A percentile compares a stretch with the other conserved stretches of the same genome.
Conservation (phyloP, 2,888 invertebrate genomes). For the Fabriciana adippe region DNA sequence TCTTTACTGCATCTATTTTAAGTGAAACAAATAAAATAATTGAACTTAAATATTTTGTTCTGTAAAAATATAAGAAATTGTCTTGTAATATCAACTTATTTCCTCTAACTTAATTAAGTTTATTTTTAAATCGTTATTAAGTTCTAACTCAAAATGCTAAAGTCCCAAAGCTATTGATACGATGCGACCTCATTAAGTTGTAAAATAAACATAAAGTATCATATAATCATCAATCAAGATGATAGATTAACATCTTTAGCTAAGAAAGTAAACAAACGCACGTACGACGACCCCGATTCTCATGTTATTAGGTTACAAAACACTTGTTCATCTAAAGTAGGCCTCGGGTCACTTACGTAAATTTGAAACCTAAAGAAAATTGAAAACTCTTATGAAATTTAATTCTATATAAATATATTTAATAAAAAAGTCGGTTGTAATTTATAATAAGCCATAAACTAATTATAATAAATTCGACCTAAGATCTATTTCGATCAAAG, state of each 20-base stretch:
- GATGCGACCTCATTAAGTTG: slow-evolving; percentile 44
- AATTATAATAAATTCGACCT: too few species aligned
- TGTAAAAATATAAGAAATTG: too few species aligned
- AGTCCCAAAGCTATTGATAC: slow-evolving; percentile 14
- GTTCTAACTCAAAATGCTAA: neutral
- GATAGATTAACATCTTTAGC: slow-evolving; percentile 56
- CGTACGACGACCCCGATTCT: slow-evolving; percentile 53
- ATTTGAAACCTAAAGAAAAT: neutral
- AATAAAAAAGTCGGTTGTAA: too few species aligned
- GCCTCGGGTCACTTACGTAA: slow-evolving; percentile 24
- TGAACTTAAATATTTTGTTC: too few species aligned
- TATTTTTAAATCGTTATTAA: too few species aligned
- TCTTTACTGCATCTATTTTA: too few species aligned
- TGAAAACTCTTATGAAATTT: neutral
- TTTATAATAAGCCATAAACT: too few species aligned
- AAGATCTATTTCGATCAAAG: too few species aligned
- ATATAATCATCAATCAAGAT: slow-evolving; percentile 64
- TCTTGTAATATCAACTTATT: too few species aligned
- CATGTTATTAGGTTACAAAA: slow-evolving; percentile 57
- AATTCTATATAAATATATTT: too few species aligned
- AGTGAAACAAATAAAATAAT: too few species aligned
- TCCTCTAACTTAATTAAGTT: too few species aligned
- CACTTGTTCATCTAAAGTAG: slow-evolving; percentile 28
- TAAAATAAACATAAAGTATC: slow-evolving; percentile 54
- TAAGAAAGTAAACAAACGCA: slow-evolving; percentile 45